Percentiles rank a stretch among this genome's conserved stretches.
Evolutionary conservation across 1,140 invertebrate genomes (phyloP).

Genomic region (Oppia nitens): DNA sequence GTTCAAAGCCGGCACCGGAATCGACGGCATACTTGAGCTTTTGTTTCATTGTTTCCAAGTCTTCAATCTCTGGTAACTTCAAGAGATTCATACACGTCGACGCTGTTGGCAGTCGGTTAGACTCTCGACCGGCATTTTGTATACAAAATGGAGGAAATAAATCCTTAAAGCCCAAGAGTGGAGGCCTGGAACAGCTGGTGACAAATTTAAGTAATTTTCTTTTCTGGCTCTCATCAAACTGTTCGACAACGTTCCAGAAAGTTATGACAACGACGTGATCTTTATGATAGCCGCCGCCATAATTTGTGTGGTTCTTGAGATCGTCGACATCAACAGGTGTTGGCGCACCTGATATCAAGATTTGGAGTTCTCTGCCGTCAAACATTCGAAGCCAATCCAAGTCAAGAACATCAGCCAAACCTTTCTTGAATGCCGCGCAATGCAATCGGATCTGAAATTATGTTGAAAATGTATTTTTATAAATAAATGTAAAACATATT

Average conservation of each 20-base stretch:
- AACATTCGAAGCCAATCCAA: slow-evolving; percentile 87
- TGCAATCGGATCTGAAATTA: slow-evolving; percentile 49
- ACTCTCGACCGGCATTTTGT: slow-evolving; percentile 59
- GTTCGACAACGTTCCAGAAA: slow-evolving; percentile 69
- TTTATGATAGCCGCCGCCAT: slow-evolving; percentile 56
- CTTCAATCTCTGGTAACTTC: slow-evolving; percentile 77
- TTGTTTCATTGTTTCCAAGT: slow-evolving; percentile 52
- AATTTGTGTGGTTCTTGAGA: slow-evolving; percentile 62
- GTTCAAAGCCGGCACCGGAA: slow-evolving; percentile 84
- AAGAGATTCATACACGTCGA: slow-evolving; percentile 96
- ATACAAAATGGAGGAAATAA: slow-evolving; percentile 86
- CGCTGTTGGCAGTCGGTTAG: slow-evolving; percentile 75
- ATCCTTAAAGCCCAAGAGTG: slow-evolving; percentile 91
- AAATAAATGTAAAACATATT: slow-evolving; percentile 4
- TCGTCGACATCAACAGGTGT: slow-evolving; percentile 81
- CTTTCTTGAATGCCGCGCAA: slow-evolving; percentile 61
- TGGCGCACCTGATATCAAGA: slow-evolving; percentile 80
- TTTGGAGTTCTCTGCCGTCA: slow-evolving; percentile 80
- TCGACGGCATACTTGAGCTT: slow-evolving; percentile 87
- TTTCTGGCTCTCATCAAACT: slow-evolving; percentile 65
- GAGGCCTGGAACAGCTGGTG: slow-evolving; percentile 89
- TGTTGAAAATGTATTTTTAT: not conserved
- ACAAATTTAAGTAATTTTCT: slow-evolving; percentile 85
- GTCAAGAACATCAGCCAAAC: slow-evolving; percentile 71
- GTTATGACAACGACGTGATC: slow-evolving; percentile 50